Evolutionary conservation across 2,888 invertebrate genomes (phyloP).

Genomic region (Zelleria hepariella): DNA sequence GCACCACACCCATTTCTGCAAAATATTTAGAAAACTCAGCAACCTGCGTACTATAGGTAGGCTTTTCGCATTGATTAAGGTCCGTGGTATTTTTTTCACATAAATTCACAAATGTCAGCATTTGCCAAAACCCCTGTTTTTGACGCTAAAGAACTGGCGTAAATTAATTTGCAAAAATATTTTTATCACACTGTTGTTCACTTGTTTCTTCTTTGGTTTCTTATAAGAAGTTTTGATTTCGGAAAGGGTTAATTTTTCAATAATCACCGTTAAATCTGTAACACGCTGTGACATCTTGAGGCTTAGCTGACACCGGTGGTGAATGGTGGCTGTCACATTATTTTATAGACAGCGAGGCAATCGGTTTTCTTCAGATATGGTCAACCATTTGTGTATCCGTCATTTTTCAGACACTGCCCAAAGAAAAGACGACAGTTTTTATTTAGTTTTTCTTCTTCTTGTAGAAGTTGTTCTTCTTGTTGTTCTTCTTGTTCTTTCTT

Average conservation of each 20-base stretch:
- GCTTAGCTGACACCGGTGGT: constrained; percentile 33
- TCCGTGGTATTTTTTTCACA: no score
- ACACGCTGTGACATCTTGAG: constrained; percentile 59
- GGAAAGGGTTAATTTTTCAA: not conserved
- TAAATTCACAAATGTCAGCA: no score
- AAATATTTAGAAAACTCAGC: constrained; percentile 12
- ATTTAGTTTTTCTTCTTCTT: no score
- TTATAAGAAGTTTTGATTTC: not conserved
- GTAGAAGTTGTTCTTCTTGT: no score
- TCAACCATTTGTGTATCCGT: constrained; percentile 23
- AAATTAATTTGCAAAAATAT: no score
- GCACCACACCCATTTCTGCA: constrained; percentile 55
- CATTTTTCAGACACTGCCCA: not conserved
- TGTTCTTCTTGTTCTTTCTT: no score
- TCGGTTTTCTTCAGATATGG: constrained; percentile 25
- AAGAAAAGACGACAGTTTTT: no score
- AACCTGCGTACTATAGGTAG: no score
- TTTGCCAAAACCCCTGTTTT: no score
- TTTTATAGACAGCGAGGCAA: constrained; percentile 51
- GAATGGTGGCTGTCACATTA: constrained; percentile 35
- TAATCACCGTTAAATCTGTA: constrained; percentile 40
- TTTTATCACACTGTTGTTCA: not conserved
- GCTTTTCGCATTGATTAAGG: no score
- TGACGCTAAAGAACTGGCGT: no score
- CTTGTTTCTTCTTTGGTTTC: no score